These are phyloP conservation scores for Threskiornis aethiopicus DNA, from an alignment of 2,797 vertebrate genomes.

Conservation along the genomic window DNA sequence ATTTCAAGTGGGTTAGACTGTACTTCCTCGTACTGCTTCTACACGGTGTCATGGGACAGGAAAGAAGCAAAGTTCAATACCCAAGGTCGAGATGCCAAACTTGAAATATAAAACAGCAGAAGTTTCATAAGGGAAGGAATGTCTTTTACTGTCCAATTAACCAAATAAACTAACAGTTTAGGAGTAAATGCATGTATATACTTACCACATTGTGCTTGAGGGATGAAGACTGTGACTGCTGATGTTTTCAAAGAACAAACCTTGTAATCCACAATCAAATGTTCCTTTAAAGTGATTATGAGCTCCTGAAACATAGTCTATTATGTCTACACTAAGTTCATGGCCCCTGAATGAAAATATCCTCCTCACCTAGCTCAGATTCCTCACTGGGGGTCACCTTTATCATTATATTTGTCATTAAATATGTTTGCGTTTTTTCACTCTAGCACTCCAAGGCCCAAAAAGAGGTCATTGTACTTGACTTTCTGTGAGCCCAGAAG, in stretches of 20 bases:
- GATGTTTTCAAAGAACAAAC: not conserved
- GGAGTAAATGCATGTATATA: not conserved
- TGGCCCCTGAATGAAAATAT: not conserved
- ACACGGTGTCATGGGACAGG: accelerated
- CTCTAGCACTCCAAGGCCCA: not conserved
- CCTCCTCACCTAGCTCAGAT: not conserved
- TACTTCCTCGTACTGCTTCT: not conserved
- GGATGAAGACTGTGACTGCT: not conserved
- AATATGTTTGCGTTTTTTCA: not conserved
- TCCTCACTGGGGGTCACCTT: not conserved
- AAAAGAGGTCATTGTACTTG: not conserved
- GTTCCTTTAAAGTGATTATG: not conserved
- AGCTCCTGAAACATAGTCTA: not conserved
- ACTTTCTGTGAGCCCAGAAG: not conserved
- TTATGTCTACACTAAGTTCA: not conserved
- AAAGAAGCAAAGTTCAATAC: not conserved
- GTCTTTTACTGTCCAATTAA: not conserved
- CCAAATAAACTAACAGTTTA: not conserved
- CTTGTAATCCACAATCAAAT: not conserved
- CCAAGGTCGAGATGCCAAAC: not conserved
- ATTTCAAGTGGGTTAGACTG: not conserved
- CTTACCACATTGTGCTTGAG: not conserved
- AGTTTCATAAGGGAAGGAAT: not conserved
- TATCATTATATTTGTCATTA: not conserved
- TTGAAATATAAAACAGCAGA: not conserved